Base-by-base conservation (phyloP, 2,888 invertebrate species). In the Euzetes globulus region DNA sequence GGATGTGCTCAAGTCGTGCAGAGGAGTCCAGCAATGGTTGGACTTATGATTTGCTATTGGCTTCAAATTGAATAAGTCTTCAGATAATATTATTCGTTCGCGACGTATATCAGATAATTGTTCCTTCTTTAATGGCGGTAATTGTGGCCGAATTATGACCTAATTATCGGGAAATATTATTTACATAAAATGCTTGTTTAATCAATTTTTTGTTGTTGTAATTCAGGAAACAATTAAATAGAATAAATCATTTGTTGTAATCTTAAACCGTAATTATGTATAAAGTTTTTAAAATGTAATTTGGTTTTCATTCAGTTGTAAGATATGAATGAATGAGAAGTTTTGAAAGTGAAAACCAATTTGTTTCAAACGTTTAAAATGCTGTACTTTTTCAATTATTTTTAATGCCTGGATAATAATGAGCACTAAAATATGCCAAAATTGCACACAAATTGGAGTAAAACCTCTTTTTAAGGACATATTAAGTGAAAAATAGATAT, bases 1-100 rank as follows among this genome's bases (percentile, higher is more conserved):
- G 15, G 60, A 60, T 37, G 71, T 75, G n/a, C 58, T 63, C 60
- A 75, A 60, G 60, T 75, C 75, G 37, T 75, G 71, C 60, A 75
- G 45, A 27, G 75, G 75, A 33, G 75, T 75, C 75, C 75, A 75
- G 37, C 75, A 75, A 9, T 74, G 68, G 17, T 37, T 71, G 15
- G 60, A 60, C 33, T 45, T 37, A 33, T 68, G 68, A 15, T 68
- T 37, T 19, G 13, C 9, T 15, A 33, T 41, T 41, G 47, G 58
- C 29, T 52, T 55, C 19, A 52, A 55, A 25, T 71, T 75, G 33
- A 75, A 75, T 27, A 75, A 33, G 22, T 75, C 75, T 45, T 75
- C 75, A 1, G 58, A 52, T 17, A 74, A 22, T 47, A 74, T 17
- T 29, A 74, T 37, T 2, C 68, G 68, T 45, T 74, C 74, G 13